A percentile compares a stretch with the other conserved stretches of the same genome.
Evolutionary conservation across 2,797 vertebrate genomes (phyloP).

Genomic region (Schizothorax lantsangensis): DNA sequence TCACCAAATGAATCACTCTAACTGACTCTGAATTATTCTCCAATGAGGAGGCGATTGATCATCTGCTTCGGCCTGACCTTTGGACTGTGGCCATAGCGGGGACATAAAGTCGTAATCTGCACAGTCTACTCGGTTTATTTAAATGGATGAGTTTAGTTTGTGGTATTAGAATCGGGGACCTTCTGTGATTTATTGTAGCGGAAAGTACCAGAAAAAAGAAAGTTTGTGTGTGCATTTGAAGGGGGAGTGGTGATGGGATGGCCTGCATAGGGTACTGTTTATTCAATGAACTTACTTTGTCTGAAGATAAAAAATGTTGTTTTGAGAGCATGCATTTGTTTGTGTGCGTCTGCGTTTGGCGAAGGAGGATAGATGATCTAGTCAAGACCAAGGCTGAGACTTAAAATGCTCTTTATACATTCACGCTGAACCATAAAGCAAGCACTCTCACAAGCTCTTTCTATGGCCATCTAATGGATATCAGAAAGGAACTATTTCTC

Average conservation of each 20-base stretch:
- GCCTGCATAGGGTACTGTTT: conserved; percentile 1
- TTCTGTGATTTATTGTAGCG: conserved; percentile 5
- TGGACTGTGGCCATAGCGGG: conserved; percentile 54
- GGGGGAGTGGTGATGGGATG: not conserved
- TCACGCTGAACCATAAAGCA: conserved; percentile 8
- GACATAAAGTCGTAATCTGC: conserved; percentile 44
- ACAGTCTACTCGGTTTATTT: conserved; percentile 45
- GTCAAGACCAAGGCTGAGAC: conserved; percentile 17
- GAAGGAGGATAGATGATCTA: conserved; percentile 27
- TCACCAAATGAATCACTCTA: conserved; percentile 76
- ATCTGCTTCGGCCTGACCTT: conserved; percentile 74
- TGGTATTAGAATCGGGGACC: not conserved
- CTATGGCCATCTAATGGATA: conserved; percentile 34
- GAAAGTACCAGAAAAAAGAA: conserved; percentile 13
- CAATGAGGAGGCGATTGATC: conserved; percentile 80
- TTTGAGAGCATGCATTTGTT: conserved; percentile 29
- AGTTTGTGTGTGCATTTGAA: conserved; percentile 34
- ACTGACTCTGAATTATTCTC: conserved; percentile 79
- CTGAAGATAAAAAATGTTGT: conserved; percentile 19
- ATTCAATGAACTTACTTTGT: conserved; percentile 20
- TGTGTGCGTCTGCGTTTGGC: not conserved
- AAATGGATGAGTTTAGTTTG: conserved; percentile 37
- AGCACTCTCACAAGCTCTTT: conserved; percentile 17
- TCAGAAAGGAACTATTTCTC: conserved; percentile 11
- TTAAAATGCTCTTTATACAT: conserved; percentile 35